Percentiles rank a stretch among this genome's conserved stretches.
phyloP scores from a whole-genome alignment of 2,113 vertebrate species.

The Archocentrus centrarchus region DNA sequence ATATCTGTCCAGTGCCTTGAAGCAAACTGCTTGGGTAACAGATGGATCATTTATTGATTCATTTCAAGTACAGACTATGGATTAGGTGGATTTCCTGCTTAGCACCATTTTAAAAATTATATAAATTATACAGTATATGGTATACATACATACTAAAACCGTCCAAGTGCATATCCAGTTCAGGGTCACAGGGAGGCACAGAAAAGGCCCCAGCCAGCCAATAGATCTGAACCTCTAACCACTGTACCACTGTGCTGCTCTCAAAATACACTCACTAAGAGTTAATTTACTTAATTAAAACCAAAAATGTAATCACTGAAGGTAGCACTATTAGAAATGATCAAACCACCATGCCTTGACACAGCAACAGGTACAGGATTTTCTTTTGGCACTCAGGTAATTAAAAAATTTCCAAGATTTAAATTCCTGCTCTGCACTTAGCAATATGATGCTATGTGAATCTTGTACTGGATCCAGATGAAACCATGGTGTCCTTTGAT shows the following conservation, averaged over 20 bases:
- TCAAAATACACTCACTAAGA: not conserved
- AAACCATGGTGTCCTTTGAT: too few relatives aligned
- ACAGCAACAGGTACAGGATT: not conserved
- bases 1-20: fast-evolving
- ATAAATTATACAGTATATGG: not conserved
- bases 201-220: not conserved
- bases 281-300: not conserved
- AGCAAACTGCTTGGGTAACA: not conserved
- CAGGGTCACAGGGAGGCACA: not conserved
- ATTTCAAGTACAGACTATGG: not conserved
- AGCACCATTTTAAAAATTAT: not conserved
- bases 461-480: too few relatives aligned
- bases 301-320: not conserved
- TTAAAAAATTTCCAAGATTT: not conserved
- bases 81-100: not conserved
- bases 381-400: not conserved
- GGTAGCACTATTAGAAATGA: not conserved
- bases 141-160: too few relatives aligned
- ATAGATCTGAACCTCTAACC: not conserved
- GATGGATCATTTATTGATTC: not conserved
- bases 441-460: too few relatives aligned
- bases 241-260: not conserved
- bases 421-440: not conserved
- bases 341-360: not conserved
- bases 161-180: not conserved